Evolutionary conservation across 2,797 vertebrate genomes (phyloP).

Genomic region (Gobio occitaniae): DNA sequence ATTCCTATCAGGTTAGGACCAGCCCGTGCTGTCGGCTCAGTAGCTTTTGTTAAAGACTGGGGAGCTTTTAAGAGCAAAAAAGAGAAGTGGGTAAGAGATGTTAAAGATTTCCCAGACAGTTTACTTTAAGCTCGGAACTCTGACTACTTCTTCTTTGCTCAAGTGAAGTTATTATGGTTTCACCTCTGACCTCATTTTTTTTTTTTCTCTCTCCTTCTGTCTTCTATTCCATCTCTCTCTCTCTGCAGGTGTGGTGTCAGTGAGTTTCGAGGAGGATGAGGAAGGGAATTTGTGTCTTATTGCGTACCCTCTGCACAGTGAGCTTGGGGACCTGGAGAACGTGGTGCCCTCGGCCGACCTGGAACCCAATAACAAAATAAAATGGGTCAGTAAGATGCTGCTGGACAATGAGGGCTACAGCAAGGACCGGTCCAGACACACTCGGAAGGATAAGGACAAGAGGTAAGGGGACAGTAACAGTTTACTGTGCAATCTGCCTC

Average conservation of each 20-base stretch:
- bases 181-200: constrained; percentile 36
- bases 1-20: constrained; percentile 88
- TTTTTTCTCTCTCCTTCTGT: neutral
- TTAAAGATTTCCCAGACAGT: constrained; percentile 53
- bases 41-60: constrained; percentile 62
- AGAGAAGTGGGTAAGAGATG: constrained; percentile 59
- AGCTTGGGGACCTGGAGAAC: constrained; percentile 88
- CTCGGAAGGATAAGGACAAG: constrained; percentile 93
- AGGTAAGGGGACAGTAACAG: constrained; percentile 76
- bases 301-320: constrained; percentile 94
- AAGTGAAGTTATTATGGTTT: constrained; percentile 28
- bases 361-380: constrained; percentile 95
- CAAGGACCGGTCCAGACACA: constrained; percentile 90
- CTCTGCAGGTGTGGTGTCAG: constrained; percentile 91
- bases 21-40: constrained; percentile 66
- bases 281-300: constrained; percentile 95
- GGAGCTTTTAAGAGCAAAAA: constrained; percentile 58
- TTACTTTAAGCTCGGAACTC: constrained; percentile 57
- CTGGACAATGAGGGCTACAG: constrained; percentile 92
- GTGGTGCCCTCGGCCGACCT: constrained; percentile 90
- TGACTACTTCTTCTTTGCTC: constrained; percentile 49
- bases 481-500: neutral
- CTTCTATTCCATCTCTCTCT: constrained; percentile 54
- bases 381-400: constrained; percentile 94
- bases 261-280: constrained; percentile 96